These are phyloP conservation scores for Clistopyga incitator DNA, from an alignment of 2,888 invertebrate genomes.

Conservation along the genomic window DNA sequence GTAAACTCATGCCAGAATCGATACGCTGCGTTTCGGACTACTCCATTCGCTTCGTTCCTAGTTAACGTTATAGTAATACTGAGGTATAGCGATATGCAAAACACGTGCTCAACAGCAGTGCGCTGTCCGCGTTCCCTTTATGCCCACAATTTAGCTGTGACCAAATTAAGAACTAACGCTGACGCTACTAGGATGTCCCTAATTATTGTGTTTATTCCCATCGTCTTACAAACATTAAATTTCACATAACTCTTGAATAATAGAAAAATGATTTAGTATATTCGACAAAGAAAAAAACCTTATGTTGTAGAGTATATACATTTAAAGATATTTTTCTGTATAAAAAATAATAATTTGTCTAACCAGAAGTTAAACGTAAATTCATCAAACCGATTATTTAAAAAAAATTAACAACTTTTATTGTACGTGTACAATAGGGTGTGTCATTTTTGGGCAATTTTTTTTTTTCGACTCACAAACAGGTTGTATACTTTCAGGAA, in stretches of 20 bases:
- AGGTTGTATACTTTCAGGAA: no score
- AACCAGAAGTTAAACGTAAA: no score
- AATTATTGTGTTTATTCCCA: not conserved
- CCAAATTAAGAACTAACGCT: slow-evolving; percentile 35
- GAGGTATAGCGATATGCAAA: slow-evolving; percentile 50
- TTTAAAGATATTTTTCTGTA: no score
- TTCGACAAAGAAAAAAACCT: no score
- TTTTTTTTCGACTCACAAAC: no score
- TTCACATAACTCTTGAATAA: not conserved
- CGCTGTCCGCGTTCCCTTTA: slow-evolving; percentile 28
- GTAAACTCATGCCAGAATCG: slow-evolving; percentile 56
- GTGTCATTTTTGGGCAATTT: no score
- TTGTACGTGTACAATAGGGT: no score
- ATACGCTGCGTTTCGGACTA: slow-evolving; percentile 45
- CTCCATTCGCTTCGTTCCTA: slow-evolving; percentile 16
- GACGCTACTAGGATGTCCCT: not conserved
- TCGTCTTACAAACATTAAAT: not conserved
- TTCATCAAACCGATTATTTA: no score
- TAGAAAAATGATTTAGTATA: not conserved
- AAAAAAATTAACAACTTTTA: no score
- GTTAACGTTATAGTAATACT: slow-evolving; percentile 29
- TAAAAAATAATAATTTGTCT: no score
- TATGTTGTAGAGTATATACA: no score
- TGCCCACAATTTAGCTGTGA: slow-evolving; percentile 28
- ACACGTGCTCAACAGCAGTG: slow-evolving; percentile 45